Evolutionary conservation across 2,113 vertebrate species (phyloP).

Genomic region (Halichoerus grypus): DNA sequence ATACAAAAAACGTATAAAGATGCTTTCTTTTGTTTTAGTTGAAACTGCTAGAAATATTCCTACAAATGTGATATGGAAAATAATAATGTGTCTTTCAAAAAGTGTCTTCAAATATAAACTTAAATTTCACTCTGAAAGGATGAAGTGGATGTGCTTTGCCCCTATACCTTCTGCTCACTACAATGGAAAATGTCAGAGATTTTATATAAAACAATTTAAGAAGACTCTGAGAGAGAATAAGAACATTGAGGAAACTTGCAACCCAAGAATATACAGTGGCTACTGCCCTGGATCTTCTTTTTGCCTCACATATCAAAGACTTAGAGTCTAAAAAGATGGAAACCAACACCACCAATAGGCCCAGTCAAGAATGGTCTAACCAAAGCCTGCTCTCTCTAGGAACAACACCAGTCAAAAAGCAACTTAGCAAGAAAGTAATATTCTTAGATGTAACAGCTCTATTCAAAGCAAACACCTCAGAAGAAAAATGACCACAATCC

Average conservation of each 20-base stretch:
- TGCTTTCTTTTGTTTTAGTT: background rate
- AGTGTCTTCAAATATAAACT: background rate
- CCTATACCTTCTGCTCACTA: background rate
- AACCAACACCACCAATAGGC: background rate
- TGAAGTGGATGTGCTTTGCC: background rate
- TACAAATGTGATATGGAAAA: background rate
- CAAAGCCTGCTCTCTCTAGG: background rate
- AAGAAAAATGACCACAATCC: accelerated
- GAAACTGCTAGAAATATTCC: background rate
- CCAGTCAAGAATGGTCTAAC: background rate
- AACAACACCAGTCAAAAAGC: background rate
- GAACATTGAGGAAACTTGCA: background rate
- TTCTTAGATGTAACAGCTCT: background rate
- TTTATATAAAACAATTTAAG: background rate
- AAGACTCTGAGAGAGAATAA: background rate
- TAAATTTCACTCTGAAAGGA: background rate
- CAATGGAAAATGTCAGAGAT: background rate
- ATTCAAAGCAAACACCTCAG: background rate
- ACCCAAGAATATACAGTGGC: background rate
- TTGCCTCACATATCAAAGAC: background rate
- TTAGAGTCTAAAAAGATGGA: background rate
- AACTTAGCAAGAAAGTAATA: background rate
- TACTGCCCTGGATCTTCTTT: background rate
- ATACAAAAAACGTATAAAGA: background rate
- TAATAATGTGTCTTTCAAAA: background rate